Base-by-base conservation (phyloP, 2,888 invertebrate genomes). In the Augochlorella aurata region DNA sequence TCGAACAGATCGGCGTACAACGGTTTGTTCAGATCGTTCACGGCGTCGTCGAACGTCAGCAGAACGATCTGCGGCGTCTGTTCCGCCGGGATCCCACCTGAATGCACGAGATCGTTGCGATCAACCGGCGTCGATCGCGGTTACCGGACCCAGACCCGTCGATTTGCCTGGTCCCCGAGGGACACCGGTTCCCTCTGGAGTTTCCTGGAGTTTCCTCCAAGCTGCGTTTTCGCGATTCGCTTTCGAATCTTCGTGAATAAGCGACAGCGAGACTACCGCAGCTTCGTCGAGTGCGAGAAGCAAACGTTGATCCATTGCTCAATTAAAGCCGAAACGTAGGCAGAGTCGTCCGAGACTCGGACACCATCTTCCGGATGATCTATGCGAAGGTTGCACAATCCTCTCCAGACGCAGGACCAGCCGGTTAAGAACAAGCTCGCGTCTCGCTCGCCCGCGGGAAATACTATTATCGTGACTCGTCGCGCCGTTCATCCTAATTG, bases 1-100 rank as follows among this genome's bases (percentile, higher is more conserved):
- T 98, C 97, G 94, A 98, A 98, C 68, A 98, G 95, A 93, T 98
- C 98, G 89, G 96, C 95, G 94, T 98, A 98, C 89, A 98, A 95
- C 93, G 96, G 97, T 94, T 98, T 98, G 95, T 98, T 98, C 91
- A 98, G 95, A 94, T 98, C 98, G 94, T 98, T 98, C 85, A 98
- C 98, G 78, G 98, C 98, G 94, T 98, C 98, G 93, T 98, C 98
- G 94, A 98, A 98, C 85, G 98, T 98, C 92, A 98, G 95, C 88
- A 98, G 95, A 89, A 98, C 98, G 90, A 98, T 96, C 95, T 98
- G 98, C 88, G 98, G 98, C 88, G 97, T 96, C 94, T 96, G 96
- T 94, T 97, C 97, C 52, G 54, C 54, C 71, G 83, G 80, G 47
- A 86, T 85, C 54, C 87, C 87, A 86, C 86, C 86, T 86, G 81